Evolutionary conservation across 2,113 vertebrate genomes (phyloP), one percentile per base, ranked within the genome.

Genomic region (Marmota flaviventris): DNA sequence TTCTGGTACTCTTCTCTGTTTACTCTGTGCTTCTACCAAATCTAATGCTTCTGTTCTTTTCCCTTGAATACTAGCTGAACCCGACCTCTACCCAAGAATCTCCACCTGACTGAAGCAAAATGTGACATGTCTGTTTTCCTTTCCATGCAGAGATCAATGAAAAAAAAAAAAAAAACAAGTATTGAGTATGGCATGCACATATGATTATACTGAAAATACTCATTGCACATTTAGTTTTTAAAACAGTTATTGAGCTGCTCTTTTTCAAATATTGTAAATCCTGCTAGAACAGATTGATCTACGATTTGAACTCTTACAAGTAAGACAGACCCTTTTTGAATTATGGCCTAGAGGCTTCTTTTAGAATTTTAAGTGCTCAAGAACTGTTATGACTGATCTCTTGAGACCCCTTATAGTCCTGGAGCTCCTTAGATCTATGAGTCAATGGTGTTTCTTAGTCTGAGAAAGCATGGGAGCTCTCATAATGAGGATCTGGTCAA

Each of bases 331-430:
- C 76, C 1, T 48, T 56, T 87, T 88, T 73, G 24, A 94, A 56
- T 94, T 82, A 81, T 48, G 37, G 8, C 12, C 27, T 85, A 48
- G 25, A 92, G 39, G 29, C 17, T 91, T 42, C 65, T 83, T 77
- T 85, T 78, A 92, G 70, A 83, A 78, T 89, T 73, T 82, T 77
- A 70, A n/a, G 18, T 75, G 9, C n/a, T 91, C 91, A 27, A 85
- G 88, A 48, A 65, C 27, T 5, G 2, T n/a, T 4, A 45, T 9
- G 16, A 2, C 16, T 27, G 7, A 58, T 65, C 81, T 85, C 63
- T 24, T 89, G 63, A 85, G 86, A 70, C 58, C 34, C 0, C 7
- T 63, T 56, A 13, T 2, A 48, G 14, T 29, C 87, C 56, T 77
- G 13, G 27, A 81, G 12, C 5, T 56, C 34, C 22, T 8, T 27